Evolutionary conservation across 2,113 vertebrate genomes (phyloP).

Genomic region (Melanotaenia duboulayi): DNA sequence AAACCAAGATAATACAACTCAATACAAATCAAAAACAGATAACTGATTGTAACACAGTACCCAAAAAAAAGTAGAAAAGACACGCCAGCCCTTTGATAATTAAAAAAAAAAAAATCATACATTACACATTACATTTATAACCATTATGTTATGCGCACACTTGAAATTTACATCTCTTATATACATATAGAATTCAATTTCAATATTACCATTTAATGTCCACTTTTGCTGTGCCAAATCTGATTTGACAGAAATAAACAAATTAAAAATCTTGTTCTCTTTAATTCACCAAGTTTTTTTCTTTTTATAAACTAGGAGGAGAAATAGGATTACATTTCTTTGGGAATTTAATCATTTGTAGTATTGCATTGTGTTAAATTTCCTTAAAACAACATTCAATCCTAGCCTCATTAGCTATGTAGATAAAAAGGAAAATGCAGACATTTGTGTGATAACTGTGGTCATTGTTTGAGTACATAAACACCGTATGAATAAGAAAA

Average conservation of each 20-base stretch:
- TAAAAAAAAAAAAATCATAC: slow-evolving; percentile 39
- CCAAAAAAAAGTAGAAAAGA: slow-evolving; percentile 72
- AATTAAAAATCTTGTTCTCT: neutral
- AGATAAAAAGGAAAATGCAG: slow-evolving; percentile 9
- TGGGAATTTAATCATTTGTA: slow-evolving; percentile 52
- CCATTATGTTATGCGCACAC: slow-evolving; percentile 52
- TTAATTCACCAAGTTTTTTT: neutral
- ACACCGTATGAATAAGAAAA: neutral
- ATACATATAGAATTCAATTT: slow-evolving; percentile 56
- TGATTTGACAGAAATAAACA: slow-evolving; percentile 20
- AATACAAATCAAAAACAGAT: slow-evolving; percentile 64
- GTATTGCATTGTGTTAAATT: slow-evolving; percentile 59
- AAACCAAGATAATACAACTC: slow-evolving; percentile 51
- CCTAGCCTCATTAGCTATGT: slow-evolving; percentile 35
- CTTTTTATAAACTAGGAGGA: slow-evolving; percentile 17
- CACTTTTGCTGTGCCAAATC: slow-evolving; percentile 23
- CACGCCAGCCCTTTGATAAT: slow-evolving; percentile 77
- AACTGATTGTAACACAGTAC: slow-evolving; percentile 77
- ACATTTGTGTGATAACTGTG: neutral
- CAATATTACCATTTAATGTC: slow-evolving; percentile 36
- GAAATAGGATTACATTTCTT: slow-evolving; percentile 57
- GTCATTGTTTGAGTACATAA: neutral
- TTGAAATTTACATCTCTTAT: slow-evolving; percentile 63
- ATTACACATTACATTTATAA: slow-evolving; percentile 38
- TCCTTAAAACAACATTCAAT: slow-evolving; percentile 57